These are phyloP conservation scores for cattle (Bos taurus) DNA, from an alignment of 2,113 vertebrate species.

Conservation along the genomic window DNA sequence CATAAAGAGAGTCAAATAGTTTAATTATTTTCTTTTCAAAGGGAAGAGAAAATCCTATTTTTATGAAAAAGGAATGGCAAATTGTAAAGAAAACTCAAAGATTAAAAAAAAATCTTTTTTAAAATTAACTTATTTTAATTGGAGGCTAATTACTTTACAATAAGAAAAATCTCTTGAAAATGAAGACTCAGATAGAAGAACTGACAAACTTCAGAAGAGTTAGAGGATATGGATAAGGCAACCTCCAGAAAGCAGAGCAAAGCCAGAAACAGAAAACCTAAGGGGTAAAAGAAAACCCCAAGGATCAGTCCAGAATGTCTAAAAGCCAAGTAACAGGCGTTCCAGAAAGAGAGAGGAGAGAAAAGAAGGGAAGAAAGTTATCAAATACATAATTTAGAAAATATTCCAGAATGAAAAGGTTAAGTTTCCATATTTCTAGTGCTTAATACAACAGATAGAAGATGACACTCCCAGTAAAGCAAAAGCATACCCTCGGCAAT, in stretches of 20 bases:
- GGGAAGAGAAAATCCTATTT: not conserved
- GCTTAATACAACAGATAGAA: not conserved
- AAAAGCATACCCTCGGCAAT: not conserved
- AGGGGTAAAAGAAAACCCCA: not conserved
- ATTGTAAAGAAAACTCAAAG: not conserved
- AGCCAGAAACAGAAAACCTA: not conserved
- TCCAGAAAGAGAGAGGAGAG: not conserved
- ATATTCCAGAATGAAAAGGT: not conserved
- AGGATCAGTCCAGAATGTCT: not conserved
- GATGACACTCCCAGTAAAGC: not conserved
- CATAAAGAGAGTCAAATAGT: not conserved
- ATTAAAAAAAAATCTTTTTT: not conserved
- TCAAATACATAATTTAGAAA: constrained; percentile 3
- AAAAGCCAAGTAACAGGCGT: not conserved
- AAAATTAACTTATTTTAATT: not conserved
- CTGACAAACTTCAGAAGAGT: not conserved
- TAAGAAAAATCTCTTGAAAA: not conserved
- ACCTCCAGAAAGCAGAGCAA: not conserved
- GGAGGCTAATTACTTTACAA: not conserved
- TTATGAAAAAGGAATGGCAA: not conserved
- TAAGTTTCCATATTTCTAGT: not conserved
- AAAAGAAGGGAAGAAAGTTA: not conserved
- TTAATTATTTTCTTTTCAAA: not conserved
- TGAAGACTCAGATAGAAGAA: not conserved
- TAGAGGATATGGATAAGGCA: not conserved